Evolutionary conservation across 2,888 invertebrate genomes (phyloP).

Genomic region (Mesorhabditis spiculigera): DNA sequence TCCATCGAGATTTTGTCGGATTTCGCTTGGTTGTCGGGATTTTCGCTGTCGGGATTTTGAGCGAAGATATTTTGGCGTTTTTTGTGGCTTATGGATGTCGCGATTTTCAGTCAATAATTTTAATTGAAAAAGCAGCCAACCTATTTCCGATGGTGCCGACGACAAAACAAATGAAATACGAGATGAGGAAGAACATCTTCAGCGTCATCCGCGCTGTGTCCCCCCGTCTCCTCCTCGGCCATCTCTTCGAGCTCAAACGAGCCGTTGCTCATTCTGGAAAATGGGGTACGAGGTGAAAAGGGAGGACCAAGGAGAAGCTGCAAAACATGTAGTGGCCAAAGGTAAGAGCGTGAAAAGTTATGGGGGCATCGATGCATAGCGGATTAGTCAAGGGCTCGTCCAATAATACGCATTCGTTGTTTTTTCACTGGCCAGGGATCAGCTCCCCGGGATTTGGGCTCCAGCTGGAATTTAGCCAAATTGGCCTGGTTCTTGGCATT

Average conservation of each 20-base stretch:
- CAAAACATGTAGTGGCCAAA: neutral
- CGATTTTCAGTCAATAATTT: neutral
- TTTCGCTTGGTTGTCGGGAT: too few species aligned
- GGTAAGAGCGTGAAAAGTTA: too few species aligned
- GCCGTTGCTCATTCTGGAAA: neutral
- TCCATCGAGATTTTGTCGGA: too few species aligned
- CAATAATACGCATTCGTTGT: too few species aligned
- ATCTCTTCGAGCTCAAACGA: constrained; percentile 7
- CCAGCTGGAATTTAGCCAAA: too few species aligned
- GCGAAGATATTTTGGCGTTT: too few species aligned
- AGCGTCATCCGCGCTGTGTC: constrained; percentile 29
- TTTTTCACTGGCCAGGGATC: too few species aligned
- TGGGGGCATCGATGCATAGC: too few species aligned
- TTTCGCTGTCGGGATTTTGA: too few species aligned
- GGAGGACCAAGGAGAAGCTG: neutral
- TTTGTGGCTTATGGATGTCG: neutral
- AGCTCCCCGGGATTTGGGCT: too few species aligned
- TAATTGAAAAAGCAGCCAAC: constrained; percentile 20
- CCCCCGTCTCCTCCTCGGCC: neutral
- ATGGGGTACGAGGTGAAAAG: neutral
- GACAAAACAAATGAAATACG: constrained; percentile 46
- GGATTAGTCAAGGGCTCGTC: too few species aligned
- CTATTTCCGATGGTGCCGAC: constrained; percentile 53
- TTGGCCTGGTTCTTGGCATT: too few species aligned
- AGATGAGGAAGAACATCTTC: constrained; percentile 33